Evolutionary conservation across 2,797 vertebrate genomes (phyloP).

Genomic region (Anabas testudineus): DNA sequence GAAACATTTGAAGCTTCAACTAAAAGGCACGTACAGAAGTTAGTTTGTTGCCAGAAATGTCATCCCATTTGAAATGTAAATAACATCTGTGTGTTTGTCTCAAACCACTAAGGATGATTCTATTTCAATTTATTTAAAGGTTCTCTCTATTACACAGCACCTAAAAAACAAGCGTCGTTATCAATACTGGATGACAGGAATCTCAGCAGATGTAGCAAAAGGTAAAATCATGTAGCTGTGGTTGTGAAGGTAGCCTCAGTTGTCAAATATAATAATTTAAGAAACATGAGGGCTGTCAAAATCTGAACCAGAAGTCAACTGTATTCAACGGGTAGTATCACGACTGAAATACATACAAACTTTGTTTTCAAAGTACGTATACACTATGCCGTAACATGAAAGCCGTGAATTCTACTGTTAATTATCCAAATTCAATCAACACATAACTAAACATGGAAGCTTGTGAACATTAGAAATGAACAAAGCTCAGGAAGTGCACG

Average conservation of each 20-base stretch:
- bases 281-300: slow-evolving; percentile 18
- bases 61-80: slow-evolving; percentile 43
- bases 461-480: slow-evolving; percentile 18
- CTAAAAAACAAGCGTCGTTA: slow-evolving; percentile 45
- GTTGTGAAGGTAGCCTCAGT: slow-evolving; percentile 23
- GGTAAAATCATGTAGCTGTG: slow-evolving; percentile 34
- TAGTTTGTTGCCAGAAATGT: slow-evolving; percentile 14
- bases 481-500: neutral
- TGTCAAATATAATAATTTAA: slow-evolving; percentile 19
- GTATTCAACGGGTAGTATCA: neutral
- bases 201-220: slow-evolving; percentile 31
- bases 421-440: neutral
- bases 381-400: neutral
- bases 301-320: neutral
- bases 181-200: slow-evolving; percentile 66
- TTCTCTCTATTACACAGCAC: slow-evolving; percentile 31
- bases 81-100: slow-evolving; percentile 20
- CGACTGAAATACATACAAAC: neutral
- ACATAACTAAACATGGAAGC: slow-evolving; percentile 3
- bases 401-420: neutral
- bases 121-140: slow-evolving; percentile 41
- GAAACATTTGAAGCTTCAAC: slow-evolving; percentile 22
- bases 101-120: slow-evolving; percentile 21
- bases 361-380: neutral
- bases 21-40: slow-evolving; percentile 12